These are phyloP conservation scores for Cataglyphis hispanica DNA, from an alignment of 1,140 invertebrate genomes.

Conservation along the genomic window DNA sequence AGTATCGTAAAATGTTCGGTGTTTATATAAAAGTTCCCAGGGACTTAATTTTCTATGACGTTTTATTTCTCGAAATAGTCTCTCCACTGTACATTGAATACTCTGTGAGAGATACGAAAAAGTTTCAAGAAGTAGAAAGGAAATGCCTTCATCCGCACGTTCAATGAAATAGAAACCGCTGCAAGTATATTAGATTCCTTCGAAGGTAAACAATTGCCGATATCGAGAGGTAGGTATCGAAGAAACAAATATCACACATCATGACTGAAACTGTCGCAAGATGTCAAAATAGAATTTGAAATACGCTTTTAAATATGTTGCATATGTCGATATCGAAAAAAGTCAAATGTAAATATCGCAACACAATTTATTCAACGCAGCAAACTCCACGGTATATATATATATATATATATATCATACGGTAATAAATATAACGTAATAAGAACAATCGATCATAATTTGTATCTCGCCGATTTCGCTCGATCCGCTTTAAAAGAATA, in stretches of 20 bases:
- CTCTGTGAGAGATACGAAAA: slow-evolving; percentile 15
- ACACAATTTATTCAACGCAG: slow-evolving; percentile 35
- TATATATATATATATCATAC: neutral
- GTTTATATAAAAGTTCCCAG: slow-evolving; percentile 53
- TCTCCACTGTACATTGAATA: slow-evolving; percentile 15
- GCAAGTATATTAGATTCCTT: slow-evolving; percentile 32
- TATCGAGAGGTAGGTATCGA: neutral
- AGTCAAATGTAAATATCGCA: slow-evolving; percentile 8
- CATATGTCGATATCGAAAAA: slow-evolving; percentile 15
- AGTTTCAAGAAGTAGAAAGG: slow-evolving; percentile 40
- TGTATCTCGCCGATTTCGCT: slow-evolving; percentile 11
- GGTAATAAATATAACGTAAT: neutral
- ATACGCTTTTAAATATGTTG: slow-evolving; percentile 32
- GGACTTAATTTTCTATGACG: slow-evolving; percentile 40
- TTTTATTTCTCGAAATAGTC: slow-evolving; percentile 43
- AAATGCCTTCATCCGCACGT: slow-evolving; percentile 30
- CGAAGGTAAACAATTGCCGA: slow-evolving; percentile 40
- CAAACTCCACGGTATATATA: neutral
- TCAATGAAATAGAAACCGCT: slow-evolving; percentile 45
- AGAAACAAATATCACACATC: slow-evolving; percentile 21
- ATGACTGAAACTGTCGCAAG: slow-evolving; percentile 20
- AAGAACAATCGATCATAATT: slow-evolving; percentile 54
- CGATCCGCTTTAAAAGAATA: slow-evolving; percentile 27
- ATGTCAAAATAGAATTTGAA: slow-evolving; percentile 21
- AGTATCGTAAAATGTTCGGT: slow-evolving; percentile 51